Evolutionary conservation across 92 coral and sea anemone species (phyloP), one percentile per base, ranked within the genome.

Genomic region (Heliopora coerulea): DNA sequence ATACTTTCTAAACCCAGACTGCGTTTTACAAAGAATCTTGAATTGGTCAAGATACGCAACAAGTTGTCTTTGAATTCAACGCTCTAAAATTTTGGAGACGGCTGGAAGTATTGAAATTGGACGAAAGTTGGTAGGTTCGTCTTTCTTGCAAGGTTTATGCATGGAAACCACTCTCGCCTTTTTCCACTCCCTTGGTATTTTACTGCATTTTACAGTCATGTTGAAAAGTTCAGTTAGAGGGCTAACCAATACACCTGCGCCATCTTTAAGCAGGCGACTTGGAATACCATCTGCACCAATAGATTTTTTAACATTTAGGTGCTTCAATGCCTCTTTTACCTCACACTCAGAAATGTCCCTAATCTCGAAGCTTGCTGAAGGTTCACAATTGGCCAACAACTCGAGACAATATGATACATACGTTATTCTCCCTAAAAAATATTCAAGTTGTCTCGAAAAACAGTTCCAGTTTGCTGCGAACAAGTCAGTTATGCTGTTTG

Each of bases 231-330:
- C 15, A 3, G 1, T 19, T 0, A 65, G 35, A 20, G 54, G 19
- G 21, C 54, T 30, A 0, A 56, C 54, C 1, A 65, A 20, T 24
- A 39, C 72, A 8, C 21, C 18, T 39, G 54, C 54, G 20, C 72
- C 39, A 21, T 65, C 72, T 23, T 65, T 40, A 13, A 65, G 18
- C 4, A 65, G 9, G 4, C 32, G 30, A 15, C n/a, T 9, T 2
- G 54, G 56, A 19, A 65, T 65, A n/a, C 29, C 33, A 65, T 65
- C 72, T 7, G 72, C 54, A 21, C 72, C 72, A 42, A n/a, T 10
- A 18, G 72, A 30, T 23, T 65, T 65, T 1, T 18, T 8, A 1
- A 31, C 1, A 23, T 65, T 33, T 19, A 65, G 26, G 3, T 29
- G 30, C 4, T 23, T 12, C 7, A 65, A 40, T 1, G 17, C 5